These are phyloP conservation scores for Hyposoter didymator DNA, from an alignment of 2,888 invertebrate genomes.

Conservation along the genomic window DNA sequence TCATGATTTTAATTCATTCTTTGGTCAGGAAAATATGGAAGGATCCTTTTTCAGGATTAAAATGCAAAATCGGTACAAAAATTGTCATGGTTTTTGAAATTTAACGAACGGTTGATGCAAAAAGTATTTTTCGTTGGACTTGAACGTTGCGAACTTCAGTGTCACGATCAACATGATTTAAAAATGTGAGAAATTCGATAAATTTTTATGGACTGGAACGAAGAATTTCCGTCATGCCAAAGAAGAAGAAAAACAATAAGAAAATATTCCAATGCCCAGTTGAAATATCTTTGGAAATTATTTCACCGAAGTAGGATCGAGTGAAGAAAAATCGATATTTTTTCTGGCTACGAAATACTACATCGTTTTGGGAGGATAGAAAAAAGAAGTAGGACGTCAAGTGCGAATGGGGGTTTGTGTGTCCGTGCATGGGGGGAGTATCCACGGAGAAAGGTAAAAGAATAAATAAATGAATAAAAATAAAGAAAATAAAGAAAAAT, in stretches of 20 bases:
- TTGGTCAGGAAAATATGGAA: too few relatives aligned
- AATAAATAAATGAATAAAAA: slow-evolving; percentile 48
- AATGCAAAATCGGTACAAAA: too few relatives aligned
- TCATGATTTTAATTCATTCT: too few relatives aligned
- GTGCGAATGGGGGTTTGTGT: neutral
- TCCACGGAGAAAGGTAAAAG: neutral
- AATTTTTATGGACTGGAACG: too few relatives aligned
- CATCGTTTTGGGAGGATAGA: neutral
- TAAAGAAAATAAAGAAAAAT: slow-evolving; percentile 48
- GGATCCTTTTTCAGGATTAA: too few relatives aligned
- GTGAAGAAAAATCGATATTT: neutral
- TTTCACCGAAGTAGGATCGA: neutral
- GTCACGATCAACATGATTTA: too few relatives aligned
- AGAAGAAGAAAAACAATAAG: neutral
- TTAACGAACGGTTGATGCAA: too few relatives aligned
- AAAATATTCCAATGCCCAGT: neutral
- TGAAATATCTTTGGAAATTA: neutral
- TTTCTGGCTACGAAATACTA: slow-evolving; percentile 1
- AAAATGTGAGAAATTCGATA: neutral
- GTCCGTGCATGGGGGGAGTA: slow-evolving; percentile 7
- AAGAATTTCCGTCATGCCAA: neutral
- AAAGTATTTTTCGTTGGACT: too few relatives aligned
- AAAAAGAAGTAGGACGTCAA: neutral
- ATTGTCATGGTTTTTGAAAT: too few relatives aligned
- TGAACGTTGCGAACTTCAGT: too few relatives aligned